These are phyloP conservation scores for Casuarius casuarius DNA, from an alignment of 2,113 vertebrate genomes.

Conservation along the genomic window DNA sequence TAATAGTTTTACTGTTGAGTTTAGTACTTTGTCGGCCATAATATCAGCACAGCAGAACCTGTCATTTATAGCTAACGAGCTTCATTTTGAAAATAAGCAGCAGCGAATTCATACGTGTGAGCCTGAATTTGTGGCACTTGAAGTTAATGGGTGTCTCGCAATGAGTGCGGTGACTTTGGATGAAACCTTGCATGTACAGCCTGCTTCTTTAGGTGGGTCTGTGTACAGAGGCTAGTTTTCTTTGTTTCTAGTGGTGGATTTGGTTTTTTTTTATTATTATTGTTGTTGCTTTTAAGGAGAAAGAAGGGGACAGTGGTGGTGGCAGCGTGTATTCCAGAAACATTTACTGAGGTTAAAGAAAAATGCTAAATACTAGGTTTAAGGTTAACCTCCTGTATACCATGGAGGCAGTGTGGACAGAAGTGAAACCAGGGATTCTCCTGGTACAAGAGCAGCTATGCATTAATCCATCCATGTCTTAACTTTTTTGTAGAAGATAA, in stretches of 20 bases:
- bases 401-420: neutral
- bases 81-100: conserved; percentile 27
- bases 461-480: neutral
- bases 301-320: neutral
- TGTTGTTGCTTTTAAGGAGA: neutral
- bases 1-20: neutral
- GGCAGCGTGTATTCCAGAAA: neutral
- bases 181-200: neutral
- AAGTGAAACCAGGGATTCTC: neutral
- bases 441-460: neutral
- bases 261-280: neutral
- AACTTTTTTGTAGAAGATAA: neutral
- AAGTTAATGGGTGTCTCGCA: neutral
- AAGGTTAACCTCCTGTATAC: neutral
- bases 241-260: neutral
- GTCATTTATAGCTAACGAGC: neutral
- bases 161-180: neutral
- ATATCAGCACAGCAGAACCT: neutral
- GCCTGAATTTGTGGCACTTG: neutral
- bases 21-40: neutral
- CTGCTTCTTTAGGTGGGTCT: neutral
- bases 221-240: neutral
- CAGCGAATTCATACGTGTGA: neutral
- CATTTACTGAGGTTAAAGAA: neutral
- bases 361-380: neutral